A percentile compares a stretch with the other conserved stretches of the same genome.
Evolutionary conservation across 2,888 invertebrate species (phyloP).

Genomic region (Tenodera sinensis): DNA sequence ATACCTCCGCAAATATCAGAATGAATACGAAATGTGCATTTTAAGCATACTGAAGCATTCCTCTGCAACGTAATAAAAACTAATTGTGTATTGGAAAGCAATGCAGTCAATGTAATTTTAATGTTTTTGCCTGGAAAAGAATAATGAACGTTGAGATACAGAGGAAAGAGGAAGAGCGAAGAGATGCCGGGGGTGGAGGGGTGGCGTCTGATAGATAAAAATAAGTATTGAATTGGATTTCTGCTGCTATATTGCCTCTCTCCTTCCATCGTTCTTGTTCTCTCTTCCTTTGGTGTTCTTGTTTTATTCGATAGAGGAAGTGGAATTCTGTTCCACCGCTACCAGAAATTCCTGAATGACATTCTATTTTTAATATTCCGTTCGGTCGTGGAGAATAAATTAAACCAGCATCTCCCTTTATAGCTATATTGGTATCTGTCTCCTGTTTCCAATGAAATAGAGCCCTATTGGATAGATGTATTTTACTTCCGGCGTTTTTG

Average conservation of each 20-base stretch:
- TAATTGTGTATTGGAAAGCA: not conserved
- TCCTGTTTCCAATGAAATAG: not conserved
- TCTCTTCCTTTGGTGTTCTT: not conserved
- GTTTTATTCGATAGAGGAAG: constrained; percentile 12
- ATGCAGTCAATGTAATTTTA: not conserved
- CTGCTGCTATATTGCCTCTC: not conserved
- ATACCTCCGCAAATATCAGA: not conserved
- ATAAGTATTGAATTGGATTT: not conserved
- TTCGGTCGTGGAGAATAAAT: constrained; percentile 23
- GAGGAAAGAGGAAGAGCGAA: not conserved
- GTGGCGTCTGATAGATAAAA: not conserved
- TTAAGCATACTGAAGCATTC: not conserved
- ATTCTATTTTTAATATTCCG: constrained; percentile 21
- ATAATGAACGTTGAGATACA: not conserved
- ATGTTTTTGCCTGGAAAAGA: not conserved
- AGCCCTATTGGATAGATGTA: not conserved
- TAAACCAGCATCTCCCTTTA: constrained; percentile 15
- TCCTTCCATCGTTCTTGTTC: not conserved
- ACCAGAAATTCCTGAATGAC: constrained; percentile 16
- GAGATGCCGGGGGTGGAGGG: not conserved
- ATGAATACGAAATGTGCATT: not conserved
- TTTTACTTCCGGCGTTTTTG: no score
- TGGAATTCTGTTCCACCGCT: constrained; percentile 21
- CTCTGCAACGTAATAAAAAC: not conserved
- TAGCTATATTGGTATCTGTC: not conserved